These are phyloP conservation scores for Otus scops DNA, from an alignment of 2,797 vertebrate genomes.

Conservation along the genomic window DNA sequence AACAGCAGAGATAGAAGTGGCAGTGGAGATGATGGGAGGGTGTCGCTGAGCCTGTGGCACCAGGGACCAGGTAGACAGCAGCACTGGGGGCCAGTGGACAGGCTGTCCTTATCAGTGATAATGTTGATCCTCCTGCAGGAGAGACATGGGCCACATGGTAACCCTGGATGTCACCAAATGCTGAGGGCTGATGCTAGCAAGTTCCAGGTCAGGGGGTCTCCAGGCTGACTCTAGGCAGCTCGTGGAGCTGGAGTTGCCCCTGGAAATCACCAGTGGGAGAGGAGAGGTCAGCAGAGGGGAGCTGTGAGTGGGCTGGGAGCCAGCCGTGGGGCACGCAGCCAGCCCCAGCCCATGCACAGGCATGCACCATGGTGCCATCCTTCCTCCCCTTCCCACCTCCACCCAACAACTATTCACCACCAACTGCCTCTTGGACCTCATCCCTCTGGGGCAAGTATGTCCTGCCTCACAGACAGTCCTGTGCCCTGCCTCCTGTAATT, in stretches of 20 bases:
- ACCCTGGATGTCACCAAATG: neutral
- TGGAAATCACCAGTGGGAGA: neutral
- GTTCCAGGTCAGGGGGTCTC: neutral
- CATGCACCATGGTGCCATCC: neutral
- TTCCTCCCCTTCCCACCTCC: neutral
- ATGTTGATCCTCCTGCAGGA: neutral
- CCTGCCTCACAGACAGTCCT: neutral
- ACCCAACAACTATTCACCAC: neutral
- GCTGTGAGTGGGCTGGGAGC: neutral
- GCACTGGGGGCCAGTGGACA: neutral
- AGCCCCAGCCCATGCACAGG: accelerated
- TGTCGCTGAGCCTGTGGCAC: neutral
- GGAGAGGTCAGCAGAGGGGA: neutral
- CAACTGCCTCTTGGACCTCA: neutral
- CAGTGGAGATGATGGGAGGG: neutral
- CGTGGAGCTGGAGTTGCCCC: neutral
- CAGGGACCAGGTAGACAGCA: neutral
- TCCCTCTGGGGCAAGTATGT: neutral
- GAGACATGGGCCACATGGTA: neutral
- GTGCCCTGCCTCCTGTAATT: neutral
- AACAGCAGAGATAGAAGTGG: neutral
- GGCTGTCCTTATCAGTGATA: neutral
- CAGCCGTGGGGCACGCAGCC: accelerated
- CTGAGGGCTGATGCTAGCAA: neutral
- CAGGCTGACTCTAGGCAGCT: neutral